Evolutionary conservation across 92 coral and sea anemone genomes (phyloP), one percentile per base, ranked within the genome.

Genomic region (Meandrina meandrites): DNA sequence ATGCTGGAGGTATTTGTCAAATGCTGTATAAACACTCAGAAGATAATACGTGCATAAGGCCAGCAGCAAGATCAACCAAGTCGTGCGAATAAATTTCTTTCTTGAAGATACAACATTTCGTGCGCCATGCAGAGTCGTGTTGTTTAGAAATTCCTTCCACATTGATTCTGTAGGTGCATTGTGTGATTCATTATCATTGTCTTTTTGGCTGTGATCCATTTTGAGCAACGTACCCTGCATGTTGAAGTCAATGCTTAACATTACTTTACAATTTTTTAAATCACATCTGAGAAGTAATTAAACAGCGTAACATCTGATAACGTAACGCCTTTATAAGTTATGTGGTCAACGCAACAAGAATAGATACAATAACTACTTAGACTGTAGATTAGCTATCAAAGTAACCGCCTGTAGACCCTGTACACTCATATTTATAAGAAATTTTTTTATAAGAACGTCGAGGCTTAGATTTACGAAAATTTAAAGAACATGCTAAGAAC

Each of bases 51-150:
- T 45, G 6, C 91, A 73, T 19, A 84, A 69, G 11, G 73, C 56
- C 5, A 91, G 69, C 28, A 91, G 69, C 19, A 90, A 82, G 3
- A 76, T 17, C 32, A 77, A 18, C 94, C 94, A 92, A 8, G 89
- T 51, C 17, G 71, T 42, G 36, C 80, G 82, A 17, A 34, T 27
- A 15, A 72, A 60, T 21, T 9, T n/a, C 60, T 47, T 79, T 58
- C 79, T 74, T 19, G 81, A 27, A 24, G 85, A 79, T n/a, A 81
- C 77, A 35, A 82, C 87, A 42, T 90, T 84, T 28, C 94, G 80
- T 45, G 79, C 79, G 7, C 94, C 94, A 32, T 92, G 94, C 0
- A 90, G 81, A 62, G 92, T 86, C 10, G 94, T 92, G 68, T 88
- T 81, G 40, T 87, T 75, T 31, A 87, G 62, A 87, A 92, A 89